Conservation (phyloP, 2,113 vertebrate species). For the Malurus elegans region DNA sequence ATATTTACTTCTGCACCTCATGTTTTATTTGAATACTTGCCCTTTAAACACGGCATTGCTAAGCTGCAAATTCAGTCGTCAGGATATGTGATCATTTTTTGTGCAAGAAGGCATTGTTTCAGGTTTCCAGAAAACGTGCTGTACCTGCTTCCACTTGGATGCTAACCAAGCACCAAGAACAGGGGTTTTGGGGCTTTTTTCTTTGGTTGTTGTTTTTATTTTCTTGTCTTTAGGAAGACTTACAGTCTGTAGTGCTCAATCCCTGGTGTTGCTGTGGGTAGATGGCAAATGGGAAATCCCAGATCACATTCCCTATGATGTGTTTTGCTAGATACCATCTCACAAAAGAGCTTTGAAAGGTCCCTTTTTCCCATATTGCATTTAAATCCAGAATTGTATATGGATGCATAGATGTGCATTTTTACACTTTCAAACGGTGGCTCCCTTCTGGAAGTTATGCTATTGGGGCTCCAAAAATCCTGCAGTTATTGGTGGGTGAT, state of each 20-base stretch:
- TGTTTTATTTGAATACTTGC: not conserved
- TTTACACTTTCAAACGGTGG: not conserved
- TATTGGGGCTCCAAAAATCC: not conserved
- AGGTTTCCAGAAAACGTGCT: not conserved
- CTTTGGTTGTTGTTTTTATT: not conserved
- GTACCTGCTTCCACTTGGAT: not conserved
- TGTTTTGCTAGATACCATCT: not conserved
- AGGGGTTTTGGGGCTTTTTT: not conserved
- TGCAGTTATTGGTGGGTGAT: accelerated
- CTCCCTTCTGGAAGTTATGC: not conserved
- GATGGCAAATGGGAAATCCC: not conserved
- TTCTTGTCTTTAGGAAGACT: not conserved
- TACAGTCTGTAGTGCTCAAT: not conserved
- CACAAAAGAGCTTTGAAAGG: not conserved
- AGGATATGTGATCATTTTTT: not conserved
- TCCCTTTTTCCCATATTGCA: not conserved
- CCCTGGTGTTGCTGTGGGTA: not conserved
- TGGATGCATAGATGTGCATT: not conserved
- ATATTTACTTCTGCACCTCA: not conserved
- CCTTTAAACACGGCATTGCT: not conserved
- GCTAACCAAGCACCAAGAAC: not conserved
- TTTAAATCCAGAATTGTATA: not conserved
- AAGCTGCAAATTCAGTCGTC: not conserved
- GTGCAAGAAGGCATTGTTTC: not conserved
- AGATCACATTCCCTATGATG: accelerated